Evolutionary conservation across 2,113 vertebrate species (phyloP).

Genomic region (Grammomys surdaster): DNA sequence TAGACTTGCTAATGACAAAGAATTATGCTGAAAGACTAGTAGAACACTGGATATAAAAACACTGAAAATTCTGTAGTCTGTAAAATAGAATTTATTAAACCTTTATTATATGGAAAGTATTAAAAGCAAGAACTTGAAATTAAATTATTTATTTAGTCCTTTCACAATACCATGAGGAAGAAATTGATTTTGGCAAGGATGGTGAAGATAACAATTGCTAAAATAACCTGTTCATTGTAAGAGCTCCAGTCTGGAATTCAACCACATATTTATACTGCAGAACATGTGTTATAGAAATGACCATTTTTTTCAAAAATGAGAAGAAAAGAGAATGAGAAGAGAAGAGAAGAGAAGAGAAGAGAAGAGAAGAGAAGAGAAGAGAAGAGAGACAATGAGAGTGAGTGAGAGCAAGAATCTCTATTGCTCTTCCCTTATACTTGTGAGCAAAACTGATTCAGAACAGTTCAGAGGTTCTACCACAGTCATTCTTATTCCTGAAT

Average conservation of each 20-base stretch:
- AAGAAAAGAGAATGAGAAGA: no score
- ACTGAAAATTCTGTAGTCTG: constrained; percentile 4
- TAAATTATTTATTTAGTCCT: constrained; percentile 54
- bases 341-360: no score
- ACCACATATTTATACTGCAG: background rate
- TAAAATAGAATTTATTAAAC: constrained; percentile 11
- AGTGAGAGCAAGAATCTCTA: background rate
- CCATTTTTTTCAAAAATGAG: background rate
- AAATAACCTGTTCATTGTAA: background rate
- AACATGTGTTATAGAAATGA: background rate
- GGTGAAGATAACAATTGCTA: background rate
- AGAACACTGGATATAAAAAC: background rate
- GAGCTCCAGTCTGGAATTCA: background rate
- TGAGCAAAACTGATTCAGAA: background rate
- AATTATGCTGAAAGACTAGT: background rate
- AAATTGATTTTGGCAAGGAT: constrained; percentile 8
- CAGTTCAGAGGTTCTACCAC: background rate
- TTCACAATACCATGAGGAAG: background rate
- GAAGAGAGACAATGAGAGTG: background rate
- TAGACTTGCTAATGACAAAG: constrained; percentile 22
- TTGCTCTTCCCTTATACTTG: background rate
- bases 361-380: no score
- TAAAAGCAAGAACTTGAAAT: background rate
- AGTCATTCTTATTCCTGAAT: background rate
- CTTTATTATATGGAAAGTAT: background rate